Conservation (phyloP, 64 coral and sea anemone species). For the Astreopora myriophthalma region DNA sequence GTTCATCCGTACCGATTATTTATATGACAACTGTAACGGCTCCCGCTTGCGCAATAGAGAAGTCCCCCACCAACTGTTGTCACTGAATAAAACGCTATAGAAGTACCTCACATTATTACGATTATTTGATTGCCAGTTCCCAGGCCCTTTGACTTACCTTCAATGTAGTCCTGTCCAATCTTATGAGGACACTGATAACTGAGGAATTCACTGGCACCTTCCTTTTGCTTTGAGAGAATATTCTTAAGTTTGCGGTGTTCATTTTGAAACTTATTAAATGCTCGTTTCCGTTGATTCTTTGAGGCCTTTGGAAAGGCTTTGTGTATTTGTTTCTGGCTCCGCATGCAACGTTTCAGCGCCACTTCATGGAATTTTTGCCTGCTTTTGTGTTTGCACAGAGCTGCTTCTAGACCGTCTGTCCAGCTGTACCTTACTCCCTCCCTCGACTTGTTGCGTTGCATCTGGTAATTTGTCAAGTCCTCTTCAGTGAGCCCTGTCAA, state of each 20-base stretch:
- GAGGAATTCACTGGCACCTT: conserved; percentile 57
- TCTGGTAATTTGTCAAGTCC: conserved; percentile 67
- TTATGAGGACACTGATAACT: conserved; percentile 72
- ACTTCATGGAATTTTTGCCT: conserved; percentile 74
- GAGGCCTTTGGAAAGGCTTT: conserved; percentile 69
- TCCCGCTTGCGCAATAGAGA: no score
- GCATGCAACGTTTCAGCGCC: conserved; percentile 74
- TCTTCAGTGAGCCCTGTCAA: conserved; percentile 68
- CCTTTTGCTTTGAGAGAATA: conserved; percentile 75
- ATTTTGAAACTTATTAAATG: conserved; percentile 82
- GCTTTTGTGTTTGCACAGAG: conserved; percentile 70
- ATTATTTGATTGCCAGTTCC: no score
- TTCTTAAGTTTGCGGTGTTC: conserved; percentile 61
- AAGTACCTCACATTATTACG: no score
- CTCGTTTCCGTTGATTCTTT: conserved; percentile 60
- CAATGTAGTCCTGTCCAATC: conserved; percentile 89
- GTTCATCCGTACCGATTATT: no score
- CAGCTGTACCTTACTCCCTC: conserved; percentile 38
- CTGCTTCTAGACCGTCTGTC: conserved; percentile 73
- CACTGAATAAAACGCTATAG: no score
- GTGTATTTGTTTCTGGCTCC: conserved; percentile 75
- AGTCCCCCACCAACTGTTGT: no score
- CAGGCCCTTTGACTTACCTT: conserved; percentile 61
- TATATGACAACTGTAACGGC: no score
- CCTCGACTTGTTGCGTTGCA: conserved; percentile 32